phyloP scores from a whole-genome alignment of 2,888 invertebrate species.

The Drosophila testacea region DNA sequence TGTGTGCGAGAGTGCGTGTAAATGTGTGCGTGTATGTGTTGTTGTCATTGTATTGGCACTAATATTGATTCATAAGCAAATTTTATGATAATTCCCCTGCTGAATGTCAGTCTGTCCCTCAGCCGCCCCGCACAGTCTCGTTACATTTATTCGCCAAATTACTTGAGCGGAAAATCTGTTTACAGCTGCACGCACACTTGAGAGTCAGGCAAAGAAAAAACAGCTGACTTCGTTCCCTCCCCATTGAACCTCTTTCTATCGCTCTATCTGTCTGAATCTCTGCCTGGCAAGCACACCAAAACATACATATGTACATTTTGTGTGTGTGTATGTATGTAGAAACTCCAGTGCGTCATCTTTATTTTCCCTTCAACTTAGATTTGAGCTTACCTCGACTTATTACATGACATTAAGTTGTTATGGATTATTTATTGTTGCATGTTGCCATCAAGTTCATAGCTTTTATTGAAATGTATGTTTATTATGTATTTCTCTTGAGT shows the following conservation, averaged over 20 bases:
- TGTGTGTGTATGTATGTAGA: conserved; percentile 29
- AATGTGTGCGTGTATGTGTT: conserved; percentile 25
- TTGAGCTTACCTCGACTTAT: conserved; percentile 37
- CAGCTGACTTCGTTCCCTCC: conserved; percentile 21
- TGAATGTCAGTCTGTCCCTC: conserved; percentile 1
- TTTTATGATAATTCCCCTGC: conserved; percentile 70
- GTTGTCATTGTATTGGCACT: conserved; percentile 52
- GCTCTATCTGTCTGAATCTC: conserved; percentile 1
- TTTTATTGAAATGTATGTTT: conserved; percentile 59
- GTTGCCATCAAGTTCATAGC: conserved; percentile 57
- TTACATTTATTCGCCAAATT: conserved; percentile 77
- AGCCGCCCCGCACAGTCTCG: conserved; percentile 17
- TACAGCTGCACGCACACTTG: conserved; percentile 81
- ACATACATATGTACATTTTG: conserved; percentile 22
- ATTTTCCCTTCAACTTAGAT: not conserved
- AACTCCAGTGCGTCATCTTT: conserved; percentile 43
- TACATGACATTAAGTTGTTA: conserved; percentile 74
- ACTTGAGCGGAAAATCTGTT: conserved; percentile 80
- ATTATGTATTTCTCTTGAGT: not conserved
- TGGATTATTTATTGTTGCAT: conserved; percentile 67
- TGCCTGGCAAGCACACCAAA: conserved; percentile 32
- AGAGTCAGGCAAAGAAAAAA: conserved; percentile 45
- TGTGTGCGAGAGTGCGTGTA: conserved; percentile 11
- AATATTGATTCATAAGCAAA: conserved; percentile 80
- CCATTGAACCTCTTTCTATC: not conserved